phyloP scores from a whole-genome alignment of 1,140 invertebrate genomes.

The Scaptomyza pallida region DNA sequence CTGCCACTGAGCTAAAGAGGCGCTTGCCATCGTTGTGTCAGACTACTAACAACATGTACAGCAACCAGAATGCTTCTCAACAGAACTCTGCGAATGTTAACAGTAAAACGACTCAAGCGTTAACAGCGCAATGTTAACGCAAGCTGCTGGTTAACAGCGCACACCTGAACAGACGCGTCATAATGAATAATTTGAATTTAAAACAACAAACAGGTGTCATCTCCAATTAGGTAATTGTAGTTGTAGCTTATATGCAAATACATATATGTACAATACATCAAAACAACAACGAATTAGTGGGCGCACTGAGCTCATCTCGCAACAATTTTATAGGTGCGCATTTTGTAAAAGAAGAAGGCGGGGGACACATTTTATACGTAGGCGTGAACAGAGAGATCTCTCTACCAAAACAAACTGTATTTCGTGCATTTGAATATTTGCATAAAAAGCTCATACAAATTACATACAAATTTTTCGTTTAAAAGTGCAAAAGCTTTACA shows the following conservation, averaged over 20 bases:
- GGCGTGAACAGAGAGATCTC: slow-evolving; percentile 36
- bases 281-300: slow-evolving; percentile 43
- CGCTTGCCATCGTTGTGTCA: slow-evolving; percentile 70
- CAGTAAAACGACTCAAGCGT: slow-evolving; percentile 12
- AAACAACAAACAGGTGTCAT: slow-evolving; percentile 69
- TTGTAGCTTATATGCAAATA: slow-evolving; percentile 65
- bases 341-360: slow-evolving; percentile 24
- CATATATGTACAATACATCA: slow-evolving; percentile 23
- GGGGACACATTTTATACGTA: slow-evolving; percentile 54
- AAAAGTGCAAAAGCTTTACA: slow-evolving; percentile 28
- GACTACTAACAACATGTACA: slow-evolving; percentile 40
- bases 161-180: slow-evolving; percentile 6
- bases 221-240: slow-evolving; percentile 76
- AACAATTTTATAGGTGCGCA: slow-evolving; percentile 73
- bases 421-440: slow-evolving; percentile 57
- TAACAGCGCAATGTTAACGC: slow-evolving; percentile 11
- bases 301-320: slow-evolving; percentile 74
- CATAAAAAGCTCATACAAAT: slow-evolving; percentile 67
- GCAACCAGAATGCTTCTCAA: slow-evolving; percentile 56
- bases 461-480: slow-evolving; percentile 41
- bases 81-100: slow-evolving; percentile 32
- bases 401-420: slow-evolving; percentile 32
- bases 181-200: slow-evolving; percentile 32
- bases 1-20: slow-evolving; percentile 97
- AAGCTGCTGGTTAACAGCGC: slow-evolving; percentile 26